Conservation (phyloP, 2,888 invertebrate species). For the Drosophila yooni region DNA sequence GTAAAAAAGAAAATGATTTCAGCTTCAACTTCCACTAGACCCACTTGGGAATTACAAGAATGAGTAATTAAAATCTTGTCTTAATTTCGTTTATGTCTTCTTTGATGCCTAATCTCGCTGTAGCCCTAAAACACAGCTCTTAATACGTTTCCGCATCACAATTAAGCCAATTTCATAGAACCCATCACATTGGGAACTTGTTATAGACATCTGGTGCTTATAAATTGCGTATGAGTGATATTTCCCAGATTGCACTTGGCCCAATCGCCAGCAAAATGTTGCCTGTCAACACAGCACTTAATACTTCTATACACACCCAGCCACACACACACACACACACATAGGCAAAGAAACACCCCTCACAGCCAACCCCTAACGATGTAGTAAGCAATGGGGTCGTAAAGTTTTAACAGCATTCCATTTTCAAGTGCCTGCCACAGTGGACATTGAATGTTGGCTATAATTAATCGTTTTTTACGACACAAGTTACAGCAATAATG, state of each 20-base stretch:
- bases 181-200: not conserved
- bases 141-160: not conserved
- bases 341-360: not conserved
- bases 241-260: conserved; percentile 12
- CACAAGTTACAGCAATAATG: conserved; percentile 56
- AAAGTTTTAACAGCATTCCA: conserved; percentile 60
- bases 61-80: not conserved
- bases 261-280: conserved; percentile 29
- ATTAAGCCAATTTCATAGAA: not conserved
- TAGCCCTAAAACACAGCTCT: not conserved
- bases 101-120: not conserved
- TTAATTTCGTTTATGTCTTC: no score
- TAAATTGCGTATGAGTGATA: conserved; percentile 26
- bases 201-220: not conserved
- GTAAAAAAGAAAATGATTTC: not conserved
- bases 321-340: not conserved
- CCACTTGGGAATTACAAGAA: not conserved
- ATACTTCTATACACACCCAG: not conserved
- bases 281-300: conserved; percentile 46
- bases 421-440: conserved; percentile 52
- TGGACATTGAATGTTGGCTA: conserved; percentile 32
- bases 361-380: not conserved
- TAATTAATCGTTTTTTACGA: conserved; percentile 70
- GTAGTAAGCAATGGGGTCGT: conserved; percentile 33
- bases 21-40: no score